A percentile compares a stretch with the other conserved stretches of the same genome.
Evolutionary conservation across 1,140 invertebrate genomes (phyloP).

Genomic region (Argopecten irradians): DNA sequence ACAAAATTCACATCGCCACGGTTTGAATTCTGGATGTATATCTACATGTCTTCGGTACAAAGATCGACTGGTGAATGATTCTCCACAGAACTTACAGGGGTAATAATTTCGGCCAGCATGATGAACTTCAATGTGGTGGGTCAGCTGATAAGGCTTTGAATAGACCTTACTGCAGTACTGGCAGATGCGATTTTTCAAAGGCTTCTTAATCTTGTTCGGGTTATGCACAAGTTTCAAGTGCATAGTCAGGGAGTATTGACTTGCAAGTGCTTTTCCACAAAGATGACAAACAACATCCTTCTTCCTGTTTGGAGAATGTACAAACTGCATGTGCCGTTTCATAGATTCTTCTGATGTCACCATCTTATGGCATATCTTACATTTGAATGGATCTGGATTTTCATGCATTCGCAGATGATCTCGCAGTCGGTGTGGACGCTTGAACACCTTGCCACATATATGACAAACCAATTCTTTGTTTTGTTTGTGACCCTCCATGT

Average conservation of each 20-base stretch:
- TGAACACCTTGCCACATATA: not conserved
- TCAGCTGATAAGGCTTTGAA: not conserved
- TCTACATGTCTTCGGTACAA: not conserved
- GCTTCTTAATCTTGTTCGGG: not conserved
- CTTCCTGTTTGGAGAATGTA: not conserved
- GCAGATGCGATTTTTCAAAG: not conserved
- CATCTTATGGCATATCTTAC: not conserved
- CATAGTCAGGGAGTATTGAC: not conserved
- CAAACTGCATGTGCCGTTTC: not conserved
- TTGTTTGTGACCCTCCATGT: not conserved
- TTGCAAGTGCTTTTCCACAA: not conserved
- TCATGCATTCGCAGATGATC: conserved; percentile 4
- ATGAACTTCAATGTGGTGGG: not conserved
- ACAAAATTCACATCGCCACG: not conserved
- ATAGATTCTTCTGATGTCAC: not conserved
- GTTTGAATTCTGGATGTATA: not conserved
- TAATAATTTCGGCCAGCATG: not conserved
- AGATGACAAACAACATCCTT: not conserved
- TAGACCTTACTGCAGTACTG: not conserved
- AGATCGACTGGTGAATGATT: not conserved
- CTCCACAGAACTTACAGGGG: not conserved
- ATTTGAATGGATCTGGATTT: not conserved
- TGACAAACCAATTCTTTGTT: not conserved
- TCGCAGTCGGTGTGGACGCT: not conserved
- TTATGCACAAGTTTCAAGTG: not conserved